Conservation (phyloP, 2,888 invertebrate species). For the Lingula anatina region DNA sequence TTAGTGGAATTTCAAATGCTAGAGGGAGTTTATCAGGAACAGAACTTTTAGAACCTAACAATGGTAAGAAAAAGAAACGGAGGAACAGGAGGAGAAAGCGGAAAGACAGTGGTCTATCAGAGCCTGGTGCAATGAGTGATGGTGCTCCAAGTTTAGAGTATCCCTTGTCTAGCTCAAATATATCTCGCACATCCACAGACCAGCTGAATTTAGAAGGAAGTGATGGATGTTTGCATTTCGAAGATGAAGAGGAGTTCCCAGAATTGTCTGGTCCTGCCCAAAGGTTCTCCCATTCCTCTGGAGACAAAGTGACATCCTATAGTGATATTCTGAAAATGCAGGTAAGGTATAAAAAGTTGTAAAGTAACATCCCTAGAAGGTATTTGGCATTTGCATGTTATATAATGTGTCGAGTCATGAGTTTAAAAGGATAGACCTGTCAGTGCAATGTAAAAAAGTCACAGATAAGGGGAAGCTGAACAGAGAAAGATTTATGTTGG, state of each 20-base stretch:
- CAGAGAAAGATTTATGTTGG: no score
- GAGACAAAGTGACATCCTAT: constrained; percentile 23
- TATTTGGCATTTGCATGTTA: no score
- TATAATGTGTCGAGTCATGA: no score
- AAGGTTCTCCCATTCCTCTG: no score
- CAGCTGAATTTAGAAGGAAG: not conserved
- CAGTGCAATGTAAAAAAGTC: no score
- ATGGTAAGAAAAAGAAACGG: constrained; percentile 8
- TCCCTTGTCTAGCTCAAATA: constrained; percentile 10
- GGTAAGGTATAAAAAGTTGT: no score
- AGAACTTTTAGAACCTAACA: constrained; percentile 1
- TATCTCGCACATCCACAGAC: constrained; percentile 11
- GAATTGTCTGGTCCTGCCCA: no score
- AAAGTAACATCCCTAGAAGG: no score
- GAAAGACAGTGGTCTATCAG: not conserved
- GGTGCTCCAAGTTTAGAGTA: constrained; percentile 5
- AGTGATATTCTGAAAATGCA: constrained; percentile 35
- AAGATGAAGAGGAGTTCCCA: constrained; percentile 46
- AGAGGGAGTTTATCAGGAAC: not conserved
- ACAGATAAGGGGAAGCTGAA: no score
- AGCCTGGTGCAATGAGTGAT: constrained; percentile 9
- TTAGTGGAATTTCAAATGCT: not conserved
- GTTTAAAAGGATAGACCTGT: no score
- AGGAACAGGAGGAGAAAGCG: constrained; percentile 7
- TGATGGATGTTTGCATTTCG: constrained; percentile 27